Conservation (phyloP, 2,797 vertebrate species). For the Enteromius thamalakanensis region DNA sequence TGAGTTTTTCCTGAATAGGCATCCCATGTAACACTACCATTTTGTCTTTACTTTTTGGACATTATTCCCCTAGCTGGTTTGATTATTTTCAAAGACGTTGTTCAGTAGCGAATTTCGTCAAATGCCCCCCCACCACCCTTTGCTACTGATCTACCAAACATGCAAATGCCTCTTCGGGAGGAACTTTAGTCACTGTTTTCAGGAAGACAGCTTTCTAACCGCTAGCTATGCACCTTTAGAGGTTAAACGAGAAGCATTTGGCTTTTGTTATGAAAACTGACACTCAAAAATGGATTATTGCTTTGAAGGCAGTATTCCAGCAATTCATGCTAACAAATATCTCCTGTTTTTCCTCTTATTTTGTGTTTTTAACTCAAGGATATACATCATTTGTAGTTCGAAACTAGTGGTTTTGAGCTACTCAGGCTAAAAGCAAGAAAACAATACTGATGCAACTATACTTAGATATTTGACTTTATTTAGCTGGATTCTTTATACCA, state of each 20-base stretch:
- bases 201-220: slow-evolving; percentile 69
- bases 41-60: not conserved
- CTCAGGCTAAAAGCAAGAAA: slow-evolving; percentile 31
- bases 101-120: slow-evolving; percentile 22
- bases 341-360: slow-evolving; percentile 40
- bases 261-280: slow-evolving; percentile 61
- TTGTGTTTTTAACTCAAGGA: slow-evolving; percentile 42
- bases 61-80: slow-evolving; percentile 32
- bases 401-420: slow-evolving; percentile 47
- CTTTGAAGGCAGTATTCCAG: slow-evolving; percentile 48
- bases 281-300: slow-evolving; percentile 44
- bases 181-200: slow-evolving; percentile 71
- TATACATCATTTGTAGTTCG: slow-evolving; percentile 56
- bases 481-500: slow-evolving; percentile 77
- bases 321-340: slow-evolving; percentile 46
- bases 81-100: slow-evolving; percentile 2
- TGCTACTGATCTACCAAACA: slow-evolving; percentile 58
- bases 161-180: slow-evolving; percentile 61
- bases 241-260: slow-evolving; percentile 67
- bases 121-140: slow-evolving; percentile 51
- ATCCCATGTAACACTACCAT: slow-evolving; percentile 45
- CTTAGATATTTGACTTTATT: slow-evolving; percentile 60
- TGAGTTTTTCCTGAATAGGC: slow-evolving; percentile 39
- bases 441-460: slow-evolving; percentile 60
- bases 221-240: slow-evolving; percentile 80